Evolutionary conservation across 2,113 vertebrate species (phyloP).

Genomic region (Grammomys surdaster): DNA sequence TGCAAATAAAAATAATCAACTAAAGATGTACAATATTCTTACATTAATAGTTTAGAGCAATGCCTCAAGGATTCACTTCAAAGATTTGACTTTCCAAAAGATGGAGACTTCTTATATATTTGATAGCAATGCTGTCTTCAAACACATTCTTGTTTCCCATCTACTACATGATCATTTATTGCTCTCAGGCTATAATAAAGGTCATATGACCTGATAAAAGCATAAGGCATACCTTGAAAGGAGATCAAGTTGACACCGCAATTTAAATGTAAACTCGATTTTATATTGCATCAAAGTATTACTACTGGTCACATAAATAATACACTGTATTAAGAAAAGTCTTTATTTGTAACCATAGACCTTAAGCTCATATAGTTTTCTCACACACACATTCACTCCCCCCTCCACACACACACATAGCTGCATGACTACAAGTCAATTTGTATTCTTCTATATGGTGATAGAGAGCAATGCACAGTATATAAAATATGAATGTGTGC

Average conservation of each 20-base stretch:
- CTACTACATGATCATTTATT: background rate
- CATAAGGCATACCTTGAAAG: background rate
- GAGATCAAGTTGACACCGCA: background rate
- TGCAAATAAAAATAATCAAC: background rate
- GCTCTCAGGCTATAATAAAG: background rate
- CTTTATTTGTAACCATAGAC: background rate
- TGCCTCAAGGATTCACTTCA: background rate
- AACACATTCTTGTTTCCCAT: background rate
- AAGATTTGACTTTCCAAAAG: constrained; percentile 23
- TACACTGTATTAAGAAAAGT: background rate
- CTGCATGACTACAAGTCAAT: background rate
- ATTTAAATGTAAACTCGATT: background rate
- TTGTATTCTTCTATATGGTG: background rate
- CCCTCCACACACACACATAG: background rate
- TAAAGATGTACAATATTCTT: background rate
- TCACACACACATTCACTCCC: too few species aligned
- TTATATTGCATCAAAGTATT: background rate
- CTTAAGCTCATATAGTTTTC: background rate
- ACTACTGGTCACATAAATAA: background rate
- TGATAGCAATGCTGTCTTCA: background rate
- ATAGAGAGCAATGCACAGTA: background rate
- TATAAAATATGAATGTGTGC: background rate
- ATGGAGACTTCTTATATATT: background rate
- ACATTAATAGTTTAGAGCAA: background rate
- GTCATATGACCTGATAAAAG: background rate